Percentiles rank a stretch among this genome's conserved stretches.
Evolutionary conservation across 2,113 vertebrate species (phyloP).

Genomic region (Lasiurus borealis): DNA sequence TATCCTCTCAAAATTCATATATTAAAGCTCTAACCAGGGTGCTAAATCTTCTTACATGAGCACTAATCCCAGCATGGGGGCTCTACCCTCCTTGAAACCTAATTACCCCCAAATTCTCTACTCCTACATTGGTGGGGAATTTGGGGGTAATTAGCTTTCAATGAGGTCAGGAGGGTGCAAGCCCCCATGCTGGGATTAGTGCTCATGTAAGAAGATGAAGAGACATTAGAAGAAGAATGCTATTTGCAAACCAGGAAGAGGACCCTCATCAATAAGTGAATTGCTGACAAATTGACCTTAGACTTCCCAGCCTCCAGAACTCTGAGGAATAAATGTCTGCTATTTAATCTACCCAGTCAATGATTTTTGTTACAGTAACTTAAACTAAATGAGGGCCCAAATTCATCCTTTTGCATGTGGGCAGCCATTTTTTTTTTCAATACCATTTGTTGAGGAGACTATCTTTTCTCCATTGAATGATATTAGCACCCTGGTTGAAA

Average conservation of each 20-base stretch:
- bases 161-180: background rate
- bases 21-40: background rate
- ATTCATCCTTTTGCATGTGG: background rate
- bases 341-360: background rate
- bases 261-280: background rate
- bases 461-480: background rate
- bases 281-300: background rate
- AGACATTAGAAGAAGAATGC: background rate
- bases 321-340: slow-evolving; percentile 6
- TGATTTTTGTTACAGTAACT: background rate
- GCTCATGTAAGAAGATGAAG: background rate
- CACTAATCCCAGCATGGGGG: too few relatives aligned
- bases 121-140: too few relatives aligned
- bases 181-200: background rate
- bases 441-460: background rate
- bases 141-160: background rate
- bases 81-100: too few relatives aligned
- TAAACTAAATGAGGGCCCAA: background rate
- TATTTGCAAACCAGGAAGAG: background rate
- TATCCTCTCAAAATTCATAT: background rate
- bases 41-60: too few relatives aligned
- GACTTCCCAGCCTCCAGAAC: background rate
- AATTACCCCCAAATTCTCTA: too few relatives aligned
- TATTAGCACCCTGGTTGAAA: background rate
- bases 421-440: background rate